Conservation (phyloP, 2,888 invertebrate genomes). For the Eueremaeus valkanovi region DNA sequence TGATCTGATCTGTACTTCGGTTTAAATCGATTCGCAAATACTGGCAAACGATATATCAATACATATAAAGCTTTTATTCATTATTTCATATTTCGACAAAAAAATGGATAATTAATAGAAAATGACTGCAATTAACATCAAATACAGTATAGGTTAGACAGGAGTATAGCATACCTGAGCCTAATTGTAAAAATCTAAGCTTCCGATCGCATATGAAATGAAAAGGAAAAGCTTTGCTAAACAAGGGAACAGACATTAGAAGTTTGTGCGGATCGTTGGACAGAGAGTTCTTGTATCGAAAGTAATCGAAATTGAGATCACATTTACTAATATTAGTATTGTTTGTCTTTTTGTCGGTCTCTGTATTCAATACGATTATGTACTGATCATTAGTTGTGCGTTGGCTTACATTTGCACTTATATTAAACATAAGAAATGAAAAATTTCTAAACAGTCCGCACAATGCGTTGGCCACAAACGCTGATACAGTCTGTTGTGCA, state of each 20-base stretch:
- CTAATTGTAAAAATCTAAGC: conserved; percentile 47
- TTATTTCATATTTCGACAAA: too few relatives aligned
- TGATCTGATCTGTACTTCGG: too few relatives aligned
- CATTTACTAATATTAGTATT: neutral
- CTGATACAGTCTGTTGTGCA: conserved; percentile 23
- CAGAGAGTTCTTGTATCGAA: conserved; percentile 42
- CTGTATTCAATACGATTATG: conserved; percentile 27
- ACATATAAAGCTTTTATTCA: too few relatives aligned
- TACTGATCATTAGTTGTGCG: conserved; percentile 33
- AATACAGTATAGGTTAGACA: neutral
- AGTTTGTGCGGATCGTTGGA: conserved; percentile 45
- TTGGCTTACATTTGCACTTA: conserved; percentile 22
- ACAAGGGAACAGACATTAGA: conserved; percentile 44
- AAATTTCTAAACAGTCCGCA: conserved; percentile 35
- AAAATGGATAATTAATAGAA: neutral
- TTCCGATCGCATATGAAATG: conserved; percentile 47
- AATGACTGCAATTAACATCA: neutral
- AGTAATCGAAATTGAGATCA: conserved; percentile 1
- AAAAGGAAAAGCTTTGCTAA: conserved; percentile 48
- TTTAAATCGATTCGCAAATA: too few relatives aligned
- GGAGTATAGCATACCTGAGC: conserved; percentile 42
- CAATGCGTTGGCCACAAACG: conserved; percentile 33
- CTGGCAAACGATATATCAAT: too few relatives aligned
- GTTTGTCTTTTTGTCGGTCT: neutral
- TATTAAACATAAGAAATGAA: conserved; percentile 30